phyloP scores from a whole-genome alignment of 35 echinoderm and acorn worm genomes.

The Ophiothrix spiculata region DNA sequence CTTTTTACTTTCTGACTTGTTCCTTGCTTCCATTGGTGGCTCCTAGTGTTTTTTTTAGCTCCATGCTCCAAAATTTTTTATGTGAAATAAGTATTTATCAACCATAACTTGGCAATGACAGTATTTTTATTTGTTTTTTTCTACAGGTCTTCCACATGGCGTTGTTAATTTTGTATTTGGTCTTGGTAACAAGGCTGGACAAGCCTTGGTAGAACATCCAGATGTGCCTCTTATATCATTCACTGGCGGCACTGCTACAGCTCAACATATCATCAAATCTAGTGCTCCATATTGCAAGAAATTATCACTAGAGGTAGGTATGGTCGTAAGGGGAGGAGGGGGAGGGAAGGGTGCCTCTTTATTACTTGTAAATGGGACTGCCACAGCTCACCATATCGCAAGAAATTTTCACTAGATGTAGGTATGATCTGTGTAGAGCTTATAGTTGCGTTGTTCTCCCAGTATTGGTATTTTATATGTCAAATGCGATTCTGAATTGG shows the following conservation, averaged over 20 bases:
- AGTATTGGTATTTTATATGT: neutral
- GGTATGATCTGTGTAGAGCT: neutral
- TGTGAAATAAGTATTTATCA: no score
- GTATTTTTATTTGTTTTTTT: neutral
- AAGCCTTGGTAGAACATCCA: slow-evolving; percentile 63
- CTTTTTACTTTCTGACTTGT: no score
- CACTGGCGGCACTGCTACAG: slow-evolving; percentile 87
- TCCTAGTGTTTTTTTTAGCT: no score
- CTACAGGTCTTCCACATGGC: slow-evolving; percentile 75
- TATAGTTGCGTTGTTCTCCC: neutral
- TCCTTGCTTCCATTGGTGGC: no score
- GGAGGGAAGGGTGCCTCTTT: slow-evolving; percentile 46
- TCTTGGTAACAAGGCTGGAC: slow-evolving; percentile 62
- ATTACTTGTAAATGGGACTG: slow-evolving; percentile 86
- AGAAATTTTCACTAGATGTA: slow-evolving; percentile 95
- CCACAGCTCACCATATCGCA: slow-evolving; percentile 64
- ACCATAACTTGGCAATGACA: no score
- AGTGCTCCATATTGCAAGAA: slow-evolving; percentile 81
- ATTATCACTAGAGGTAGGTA: slow-evolving; percentile 86
- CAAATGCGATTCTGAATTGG: neutral
- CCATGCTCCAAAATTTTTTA: no score
- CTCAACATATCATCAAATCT: slow-evolving; percentile 52
- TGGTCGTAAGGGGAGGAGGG: no score
- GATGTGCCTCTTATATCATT: slow-evolving; percentile 86
- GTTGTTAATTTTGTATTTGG: slow-evolving; percentile 95